Evolutionary conservation across 2,113 vertebrate species (phyloP), one percentile per base, ranked within the genome.

Genomic region (Mohoua ochrocephala): DNA sequence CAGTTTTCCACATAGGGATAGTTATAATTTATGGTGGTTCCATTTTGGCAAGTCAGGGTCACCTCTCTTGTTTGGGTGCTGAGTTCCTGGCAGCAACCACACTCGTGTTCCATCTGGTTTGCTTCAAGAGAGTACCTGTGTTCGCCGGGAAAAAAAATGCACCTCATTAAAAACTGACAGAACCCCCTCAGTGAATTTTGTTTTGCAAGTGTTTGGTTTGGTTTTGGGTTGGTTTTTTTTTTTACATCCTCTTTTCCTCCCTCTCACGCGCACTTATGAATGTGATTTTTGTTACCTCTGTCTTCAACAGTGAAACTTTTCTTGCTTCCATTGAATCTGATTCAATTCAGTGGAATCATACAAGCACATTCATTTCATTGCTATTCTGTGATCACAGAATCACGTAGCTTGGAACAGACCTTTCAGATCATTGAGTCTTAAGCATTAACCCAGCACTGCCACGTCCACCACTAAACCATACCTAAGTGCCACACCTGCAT

Each of bases 61-160:
- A 98, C 98, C 7, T 96, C 35, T 90, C 75, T 96, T 77, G 37
- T 60, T 27, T 98, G 98, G 74, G 93, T 98, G 39, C 19, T 49
- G 31, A 12, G 49, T 78, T 99, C 99, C 39, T 96, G 98, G 97
- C 99, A 99, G 93, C 99, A 99, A 8, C 94, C 86, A 50, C 99
- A 99, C 0, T 81, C 10, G 1, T 96, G 98, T 42, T 97, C 80
- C 95, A 99, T 97, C 42, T 53, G 39, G 87, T 98, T 98, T 7
- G 98, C 92, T 67, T 98, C 97, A 35, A 87, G 16, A 22, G 99
- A 99, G 88, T 99, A 99, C 67, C 99, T 99, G 94, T 31, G 11
- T 83, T 69, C 45, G 0, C 1, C 21, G 2, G 35, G 37, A 26
- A 59, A 82, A 21, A 61, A 73, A 39, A 64, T 15, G 28, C 3